phyloP scores from a whole-genome alignment of 2,888 invertebrate species.

The Sipha maydis region DNA sequence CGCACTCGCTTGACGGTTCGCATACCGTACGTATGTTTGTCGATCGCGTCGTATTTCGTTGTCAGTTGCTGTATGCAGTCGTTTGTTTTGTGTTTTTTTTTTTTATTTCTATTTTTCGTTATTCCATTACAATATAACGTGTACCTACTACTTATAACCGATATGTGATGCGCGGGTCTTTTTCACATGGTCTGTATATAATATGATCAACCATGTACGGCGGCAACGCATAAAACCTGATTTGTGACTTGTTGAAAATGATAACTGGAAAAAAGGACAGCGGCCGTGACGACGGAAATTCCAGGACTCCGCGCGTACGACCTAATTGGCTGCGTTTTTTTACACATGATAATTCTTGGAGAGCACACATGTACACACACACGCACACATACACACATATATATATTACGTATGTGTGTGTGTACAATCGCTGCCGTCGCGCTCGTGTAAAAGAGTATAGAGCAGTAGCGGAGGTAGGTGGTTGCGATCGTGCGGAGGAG shows the following conservation, averaged over 20 bases:
- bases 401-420: background rate
- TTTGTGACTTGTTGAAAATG: constrained; percentile 56
- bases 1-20: background rate
- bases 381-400: too few species aligned
- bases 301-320: constrained; percentile 43
- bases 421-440: background rate
- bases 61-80: background rate
- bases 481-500: background rate
- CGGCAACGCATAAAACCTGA: constrained; percentile 48
- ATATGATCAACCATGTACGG: constrained; percentile 44
- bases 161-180: background rate
- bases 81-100: background rate
- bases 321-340: constrained; percentile 60
- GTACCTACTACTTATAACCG: too few species aligned
- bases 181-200: background rate
- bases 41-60: background rate
- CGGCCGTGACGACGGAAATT: constrained; percentile 36
- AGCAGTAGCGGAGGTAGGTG: background rate
- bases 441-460: constrained; percentile 8
- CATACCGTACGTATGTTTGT: background rate
- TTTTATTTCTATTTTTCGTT: background rate
- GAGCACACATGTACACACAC: background rate
- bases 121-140: background rate
- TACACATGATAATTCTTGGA: constrained; percentile 61
- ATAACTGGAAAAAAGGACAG: constrained; percentile 25